Conservation (phyloP, 1,140 invertebrate species). For the Druon quercuslanigerum region DNA sequence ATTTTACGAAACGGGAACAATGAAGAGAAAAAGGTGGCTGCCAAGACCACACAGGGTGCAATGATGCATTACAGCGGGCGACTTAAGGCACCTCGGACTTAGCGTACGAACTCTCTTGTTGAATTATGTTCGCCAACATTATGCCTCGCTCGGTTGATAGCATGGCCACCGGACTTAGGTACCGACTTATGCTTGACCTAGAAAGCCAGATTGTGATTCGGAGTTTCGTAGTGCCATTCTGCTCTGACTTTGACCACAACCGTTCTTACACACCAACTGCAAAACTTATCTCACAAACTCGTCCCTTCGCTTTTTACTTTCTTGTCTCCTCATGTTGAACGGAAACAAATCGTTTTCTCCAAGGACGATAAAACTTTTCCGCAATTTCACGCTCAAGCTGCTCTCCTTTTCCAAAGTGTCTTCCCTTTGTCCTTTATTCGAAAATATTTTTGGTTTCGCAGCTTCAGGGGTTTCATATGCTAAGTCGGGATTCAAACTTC, state of each 20-base stretch:
- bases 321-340: neutral
- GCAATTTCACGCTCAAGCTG: neutral
- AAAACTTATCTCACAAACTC: conserved; percentile 1
- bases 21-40: neutral
- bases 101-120: neutral
- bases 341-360: neutral
- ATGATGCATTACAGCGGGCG: conserved; percentile 34
- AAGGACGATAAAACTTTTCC: neutral
- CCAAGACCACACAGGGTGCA: conserved; percentile 13
- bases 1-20: neutral
- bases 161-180: neutral
- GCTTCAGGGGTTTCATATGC: too few species aligned
- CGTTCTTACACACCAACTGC: neutral
- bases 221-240: neutral
- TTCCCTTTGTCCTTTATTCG: neutral
- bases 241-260: neutral
- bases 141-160: conserved; percentile 8
- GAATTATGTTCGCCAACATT: conserved; percentile 34
- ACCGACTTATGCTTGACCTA: neutral
- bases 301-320: neutral
- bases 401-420: neutral
- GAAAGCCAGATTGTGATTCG: neutral
- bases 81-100: conserved; percentile 29
- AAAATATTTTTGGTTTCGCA: too few species aligned
- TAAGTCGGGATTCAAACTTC: too few species aligned